A percentile compares a stretch with the other conserved stretches of the same genome.
These are phyloP conservation scores for Eublepharis macularius DNA, from an alignment of 2,113 vertebrate species.

Conservation along the genomic window DNA sequence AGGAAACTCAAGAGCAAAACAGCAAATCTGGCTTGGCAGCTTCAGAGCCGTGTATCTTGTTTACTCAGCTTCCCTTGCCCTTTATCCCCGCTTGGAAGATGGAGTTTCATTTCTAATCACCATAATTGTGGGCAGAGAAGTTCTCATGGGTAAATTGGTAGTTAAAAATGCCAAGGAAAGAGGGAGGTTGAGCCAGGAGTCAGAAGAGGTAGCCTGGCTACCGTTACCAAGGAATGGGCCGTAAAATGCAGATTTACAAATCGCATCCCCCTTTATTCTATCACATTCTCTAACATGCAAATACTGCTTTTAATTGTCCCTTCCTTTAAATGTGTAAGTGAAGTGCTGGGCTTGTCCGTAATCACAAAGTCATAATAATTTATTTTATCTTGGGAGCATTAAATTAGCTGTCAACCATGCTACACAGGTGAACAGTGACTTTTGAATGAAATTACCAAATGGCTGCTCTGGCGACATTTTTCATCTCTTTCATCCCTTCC, in stretches of 20 bases:
- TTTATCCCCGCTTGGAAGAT: slow-evolving; percentile 35
- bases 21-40: rapidly evolving
- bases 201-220: not conserved
- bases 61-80: slow-evolving; percentile 10
- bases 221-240: slow-evolving; percentile 20
- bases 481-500: slow-evolving; percentile 45
- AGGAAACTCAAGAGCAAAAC: rapidly evolving
- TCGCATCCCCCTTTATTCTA: not conserved
- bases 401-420: slow-evolving; percentile 76
- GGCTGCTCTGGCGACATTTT: slow-evolving; percentile 64
- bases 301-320: slow-evolving; percentile 17
- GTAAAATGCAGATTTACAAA: not conserved
- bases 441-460: slow-evolving; percentile 70
- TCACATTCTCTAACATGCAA: not conserved
- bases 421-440: slow-evolving; percentile 64
- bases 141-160: slow-evolving; percentile 25
- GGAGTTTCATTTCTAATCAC: slow-evolving; percentile 32
- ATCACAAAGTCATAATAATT: slow-evolving; percentile 62
- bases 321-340: slow-evolving; percentile 13
- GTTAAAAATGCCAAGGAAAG: slow-evolving; percentile 9
- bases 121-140: slow-evolving; percentile 17
- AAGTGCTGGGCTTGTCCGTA: slow-evolving; percentile 52
- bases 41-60: rapidly evolving
- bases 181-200: not conserved
- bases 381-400: slow-evolving; percentile 75